These are phyloP conservation scores for Sciurus carolinensis DNA, from an alignment of 2,797 vertebrate genomes.

Conservation along the genomic window DNA sequence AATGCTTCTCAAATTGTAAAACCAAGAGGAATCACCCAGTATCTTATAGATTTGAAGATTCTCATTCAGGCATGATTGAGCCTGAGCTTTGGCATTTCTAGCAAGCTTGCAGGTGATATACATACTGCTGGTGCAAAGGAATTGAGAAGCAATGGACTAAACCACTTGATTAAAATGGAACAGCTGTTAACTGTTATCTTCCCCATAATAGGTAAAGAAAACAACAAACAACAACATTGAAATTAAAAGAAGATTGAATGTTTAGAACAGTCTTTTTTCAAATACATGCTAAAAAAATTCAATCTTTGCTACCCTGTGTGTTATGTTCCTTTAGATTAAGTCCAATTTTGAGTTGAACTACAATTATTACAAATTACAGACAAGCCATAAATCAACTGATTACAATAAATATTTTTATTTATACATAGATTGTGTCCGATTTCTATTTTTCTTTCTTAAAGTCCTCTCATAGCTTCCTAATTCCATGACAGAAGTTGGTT, in stretches of 20 bases:
- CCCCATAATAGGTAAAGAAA: background rate
- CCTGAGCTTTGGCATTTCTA: background rate
- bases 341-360: background rate
- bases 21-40: background rate
- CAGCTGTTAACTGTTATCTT: background rate
- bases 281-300: background rate
- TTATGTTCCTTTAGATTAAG: background rate
- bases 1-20: background rate
- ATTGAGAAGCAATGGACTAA: background rate
- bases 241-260: background rate
- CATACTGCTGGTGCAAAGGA: background rate
- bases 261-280: background rate
- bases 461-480: background rate
- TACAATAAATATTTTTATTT: background rate
- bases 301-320: background rate
- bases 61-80: background rate
- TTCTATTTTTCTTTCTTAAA: constrained; percentile 2
- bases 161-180: background rate
- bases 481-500: background rate
- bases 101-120: background rate
- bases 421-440: background rate
- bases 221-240: background rate
- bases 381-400: background rate
- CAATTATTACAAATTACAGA: background rate
- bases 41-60: background rate